Base-by-base conservation (phyloP, 2,888 invertebrate genomes). In the Lordiphosa andalusiaca region DNA sequence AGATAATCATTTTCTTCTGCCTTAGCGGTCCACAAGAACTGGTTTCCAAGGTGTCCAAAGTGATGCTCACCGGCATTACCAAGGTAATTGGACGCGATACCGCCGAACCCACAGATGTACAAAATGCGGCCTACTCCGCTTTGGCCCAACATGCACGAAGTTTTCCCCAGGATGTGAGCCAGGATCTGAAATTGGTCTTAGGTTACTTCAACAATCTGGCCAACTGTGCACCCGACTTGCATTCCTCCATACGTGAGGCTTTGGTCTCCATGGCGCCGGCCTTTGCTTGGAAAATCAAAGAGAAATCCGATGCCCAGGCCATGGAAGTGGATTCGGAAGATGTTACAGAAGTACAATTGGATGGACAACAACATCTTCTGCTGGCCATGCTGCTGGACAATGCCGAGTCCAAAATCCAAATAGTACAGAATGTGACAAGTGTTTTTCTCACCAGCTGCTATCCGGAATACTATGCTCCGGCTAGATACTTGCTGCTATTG, bases 381-480 rank as follows among this genome's bases (percentile, higher is more conserved):
- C 91, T 92, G 76, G 93, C 93, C n/a, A 90, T 95, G 73, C 89
- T 94, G 13, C 92, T 95, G 86, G 91, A 94, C 89, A 93, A 95
- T 90, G 93, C 96, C 85, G 92, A 94, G 90, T 92, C 93, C 36
- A 93, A 94, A 13, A 94, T 96, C 75, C 91, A 93, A 2, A 94
- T 95, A 90, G 94, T 95, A 37, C 91, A 97, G 57, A 94, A 95
- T 89, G 94, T 95, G 37, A 95, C 96, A 3, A 95, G 95, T 81
- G 92, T 95, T 60, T 96, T 95, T 82, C 92, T 96, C 0, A 93
- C 94, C 3, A 92, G 93, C 6, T 94, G 97, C 69, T 98, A 96
- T 89, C 95, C 96, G 0, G 91, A 93, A 33, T 92, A 95, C 81
- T 95, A 96, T 88, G 93, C 95, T 0, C 94, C 95, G 0, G 95